phyloP scores from a whole-genome alignment of 2,113 vertebrate genomes.

The Gadus macrocephalus region DNA sequence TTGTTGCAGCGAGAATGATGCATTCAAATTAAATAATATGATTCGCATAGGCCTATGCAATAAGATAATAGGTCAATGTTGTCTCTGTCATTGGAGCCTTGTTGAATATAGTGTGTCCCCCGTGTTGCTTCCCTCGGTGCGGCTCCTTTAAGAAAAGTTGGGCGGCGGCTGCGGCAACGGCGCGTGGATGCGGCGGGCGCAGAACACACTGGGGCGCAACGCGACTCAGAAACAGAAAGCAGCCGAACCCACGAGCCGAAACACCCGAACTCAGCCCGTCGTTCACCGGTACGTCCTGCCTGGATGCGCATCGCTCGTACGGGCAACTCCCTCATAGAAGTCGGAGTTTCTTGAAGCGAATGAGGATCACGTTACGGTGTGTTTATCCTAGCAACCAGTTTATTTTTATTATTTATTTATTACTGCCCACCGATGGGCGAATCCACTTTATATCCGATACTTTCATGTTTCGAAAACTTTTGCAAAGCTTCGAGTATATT shows the following conservation, averaged over 20 bases:
- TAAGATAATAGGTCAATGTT: too few species aligned
- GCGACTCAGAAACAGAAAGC: slow-evolving; percentile 45
- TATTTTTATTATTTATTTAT: too few species aligned
- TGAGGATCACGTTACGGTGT: background rate
- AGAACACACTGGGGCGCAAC: slow-evolving; percentile 24
- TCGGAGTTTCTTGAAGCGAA: too few species aligned
- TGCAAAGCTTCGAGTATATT: too few species aligned
- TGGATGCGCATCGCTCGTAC: too few species aligned
- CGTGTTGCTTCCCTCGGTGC: background rate
- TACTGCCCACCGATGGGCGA: too few species aligned
- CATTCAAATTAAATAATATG: background rate
- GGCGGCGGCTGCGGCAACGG: slow-evolving; percentile 55
- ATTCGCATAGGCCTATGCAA: too few species aligned
- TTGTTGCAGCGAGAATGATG: background rate
- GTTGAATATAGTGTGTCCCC: background rate
- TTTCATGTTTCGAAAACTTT: too few species aligned
- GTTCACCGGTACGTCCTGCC: slow-evolving; percentile 28
- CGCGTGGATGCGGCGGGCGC: slow-evolving; percentile 50
- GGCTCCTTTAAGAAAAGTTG: slow-evolving; percentile 69
- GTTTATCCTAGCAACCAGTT: slow-evolving; percentile 1
- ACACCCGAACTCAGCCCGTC: slow-evolving; percentile 2
- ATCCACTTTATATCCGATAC: too few species aligned
- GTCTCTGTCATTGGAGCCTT: too few species aligned
- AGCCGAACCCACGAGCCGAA: slow-evolving; percentile 7
- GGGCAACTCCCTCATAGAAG: too few species aligned